phyloP scores from a whole-genome alignment of 2,888 invertebrate genomes.

The Athrips mouffetella region DNA sequence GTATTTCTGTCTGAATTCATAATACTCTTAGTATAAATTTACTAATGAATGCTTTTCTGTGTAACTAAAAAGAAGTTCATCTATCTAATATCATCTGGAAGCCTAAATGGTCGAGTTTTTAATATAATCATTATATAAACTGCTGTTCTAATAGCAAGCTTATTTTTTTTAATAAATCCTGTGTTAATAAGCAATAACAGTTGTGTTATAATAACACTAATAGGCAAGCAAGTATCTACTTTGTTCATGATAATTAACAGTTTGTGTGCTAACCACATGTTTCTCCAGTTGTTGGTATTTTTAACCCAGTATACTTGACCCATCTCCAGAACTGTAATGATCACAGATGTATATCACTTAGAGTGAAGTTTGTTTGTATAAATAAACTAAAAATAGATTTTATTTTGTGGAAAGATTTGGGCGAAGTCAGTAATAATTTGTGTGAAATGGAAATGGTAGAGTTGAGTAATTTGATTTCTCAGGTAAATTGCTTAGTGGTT shows the following conservation, averaged over 20 bases:
- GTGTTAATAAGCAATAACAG: background rate
- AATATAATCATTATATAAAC: no score
- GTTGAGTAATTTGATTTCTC: background rate
- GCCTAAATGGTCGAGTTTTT: no score
- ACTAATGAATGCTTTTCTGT: no score
- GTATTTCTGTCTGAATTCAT: no score
- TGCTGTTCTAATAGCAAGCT: no score
- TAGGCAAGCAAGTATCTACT: no score
- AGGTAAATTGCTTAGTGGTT: background rate
- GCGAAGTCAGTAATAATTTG: background rate
- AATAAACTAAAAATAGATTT: conserved; percentile 1
- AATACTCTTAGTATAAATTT: no score
- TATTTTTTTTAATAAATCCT: no score
- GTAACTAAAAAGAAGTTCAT: no score
- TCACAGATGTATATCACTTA: background rate
- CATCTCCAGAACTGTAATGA: background rate
- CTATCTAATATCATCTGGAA: no score
- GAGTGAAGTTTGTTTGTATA: conserved; percentile 4
- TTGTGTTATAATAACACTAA: no score
- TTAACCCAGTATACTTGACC: background rate
- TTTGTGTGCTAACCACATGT: background rate
- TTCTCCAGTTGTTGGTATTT: background rate
- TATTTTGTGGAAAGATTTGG: background rate
- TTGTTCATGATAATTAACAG: background rate
- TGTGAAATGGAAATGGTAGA: conserved; percentile 12